Percentiles rank a stretch among this genome's conserved stretches.
phyloP scores from a whole-genome alignment of 2,797 vertebrate species.

The Lates japonicus region DNA sequence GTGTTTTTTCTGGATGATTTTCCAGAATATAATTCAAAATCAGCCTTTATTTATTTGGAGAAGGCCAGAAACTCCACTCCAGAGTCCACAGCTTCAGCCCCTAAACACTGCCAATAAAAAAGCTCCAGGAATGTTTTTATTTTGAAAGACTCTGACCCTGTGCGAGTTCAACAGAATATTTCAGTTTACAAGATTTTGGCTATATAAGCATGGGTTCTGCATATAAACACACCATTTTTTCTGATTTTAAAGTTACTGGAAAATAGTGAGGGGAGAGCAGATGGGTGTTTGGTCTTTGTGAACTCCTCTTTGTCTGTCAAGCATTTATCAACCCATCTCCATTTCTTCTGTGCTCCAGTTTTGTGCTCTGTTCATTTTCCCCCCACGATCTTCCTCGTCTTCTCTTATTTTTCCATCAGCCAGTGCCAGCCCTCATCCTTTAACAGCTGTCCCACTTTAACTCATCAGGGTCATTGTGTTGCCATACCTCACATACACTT shows the following conservation, averaged over 20 bases:
- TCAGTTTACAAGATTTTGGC: conserved; percentile 1
- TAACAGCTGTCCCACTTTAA: conserved; percentile 35
- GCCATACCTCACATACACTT: background rate
- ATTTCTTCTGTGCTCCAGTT: conserved; percentile 8
- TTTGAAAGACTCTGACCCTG: background rate
- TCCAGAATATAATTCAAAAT: conserved; percentile 2
- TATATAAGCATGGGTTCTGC: background rate
- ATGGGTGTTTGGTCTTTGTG: conserved; percentile 43
- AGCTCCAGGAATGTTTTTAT: conserved; percentile 2
- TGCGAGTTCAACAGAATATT: background rate
- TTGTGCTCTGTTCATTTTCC: conserved; percentile 13
- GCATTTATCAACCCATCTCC: conserved; percentile 5
- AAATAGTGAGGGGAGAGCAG: background rate
- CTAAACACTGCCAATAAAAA: background rate
- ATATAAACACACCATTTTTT: background rate
- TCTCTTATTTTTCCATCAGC: conserved; percentile 17
- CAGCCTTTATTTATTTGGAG: background rate
- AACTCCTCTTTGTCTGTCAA: conserved; percentile 17
- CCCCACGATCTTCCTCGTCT: conserved; percentile 30
- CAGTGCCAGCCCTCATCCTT: conserved; percentile 13
- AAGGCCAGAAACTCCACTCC: background rate
- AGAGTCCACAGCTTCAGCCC: background rate
- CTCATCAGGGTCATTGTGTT: conserved; percentile 27
- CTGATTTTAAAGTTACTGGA: background rate
- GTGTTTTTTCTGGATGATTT: background rate